A percentile compares a stretch with the other conserved stretches of the same genome.
These are phyloP conservation scores for Ennomos fuscantarius DNA, from an alignment of 2,888 invertebrate species.

Conservation along the genomic window DNA sequence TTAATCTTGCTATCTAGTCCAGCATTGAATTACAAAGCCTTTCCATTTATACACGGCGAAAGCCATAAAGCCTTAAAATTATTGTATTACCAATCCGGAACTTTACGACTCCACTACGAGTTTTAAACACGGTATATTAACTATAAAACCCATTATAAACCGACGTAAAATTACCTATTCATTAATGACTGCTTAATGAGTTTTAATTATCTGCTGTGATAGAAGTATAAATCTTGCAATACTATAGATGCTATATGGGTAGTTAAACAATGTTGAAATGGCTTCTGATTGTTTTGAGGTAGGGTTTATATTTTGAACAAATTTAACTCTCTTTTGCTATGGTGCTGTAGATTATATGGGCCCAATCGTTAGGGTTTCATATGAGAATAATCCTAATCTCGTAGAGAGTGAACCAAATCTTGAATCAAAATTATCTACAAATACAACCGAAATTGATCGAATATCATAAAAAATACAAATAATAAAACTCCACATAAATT, in stretches of 20 bases:
- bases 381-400: too few relatives aligned
- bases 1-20: neutral
- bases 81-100: constrained; percentile 23
- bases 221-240: constrained; percentile 18
- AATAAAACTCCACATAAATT: too few relatives aligned
- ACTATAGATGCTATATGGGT: neutral
- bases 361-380: too few relatives aligned
- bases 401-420: too few relatives aligned
- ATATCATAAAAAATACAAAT: too few relatives aligned
- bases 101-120: constrained; percentile 29
- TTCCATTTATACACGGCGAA: constrained; percentile 23
- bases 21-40: constrained; percentile 12
- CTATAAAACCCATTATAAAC: constrained; percentile 37
- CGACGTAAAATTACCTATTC: constrained; percentile 36
- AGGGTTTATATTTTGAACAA: too few relatives aligned
- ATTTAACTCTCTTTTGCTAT: too few relatives aligned
- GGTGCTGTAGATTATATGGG: too few relatives aligned
- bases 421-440: too few relatives aligned
- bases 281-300: neutral
- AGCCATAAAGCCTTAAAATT: constrained; percentile 33
- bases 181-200: constrained; percentile 29
- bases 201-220: constrained; percentile 28
- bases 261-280: neutral
- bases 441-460: too few relatives aligned
- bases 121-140: constrained; percentile 33